A percentile compares a stretch with the other conserved stretches of the same genome.
These are phyloP conservation scores for Lagria hirta DNA, from an alignment of 2,888 invertebrate genomes.

Conservation along the genomic window DNA sequence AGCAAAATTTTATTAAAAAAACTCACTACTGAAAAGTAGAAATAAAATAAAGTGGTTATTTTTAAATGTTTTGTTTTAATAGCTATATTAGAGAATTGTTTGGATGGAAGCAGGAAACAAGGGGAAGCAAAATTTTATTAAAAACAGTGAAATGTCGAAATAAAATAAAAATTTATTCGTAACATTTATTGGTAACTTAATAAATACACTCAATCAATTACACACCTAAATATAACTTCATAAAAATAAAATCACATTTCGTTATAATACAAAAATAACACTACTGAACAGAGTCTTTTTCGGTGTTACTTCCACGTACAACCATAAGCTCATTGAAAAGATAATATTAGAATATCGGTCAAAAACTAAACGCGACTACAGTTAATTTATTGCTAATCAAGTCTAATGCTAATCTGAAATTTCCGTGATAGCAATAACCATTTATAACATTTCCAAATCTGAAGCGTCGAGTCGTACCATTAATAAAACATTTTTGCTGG, in stretches of 20 bases:
- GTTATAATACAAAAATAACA: constrained; percentile 25
- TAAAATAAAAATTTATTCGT: constrained; percentile 25
- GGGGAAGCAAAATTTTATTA: constrained; percentile 67
- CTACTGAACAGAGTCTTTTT: constrained; percentile 19
- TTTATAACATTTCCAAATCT: constrained; percentile 27
- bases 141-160: constrained; percentile 31
- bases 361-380: constrained; percentile 28
- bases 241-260: constrained; percentile 34
- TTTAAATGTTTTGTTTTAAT: constrained; percentile 74
- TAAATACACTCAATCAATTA: constrained; percentile 35
- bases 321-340: constrained; percentile 5
- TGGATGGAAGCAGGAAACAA: constrained; percentile 56
- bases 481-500: constrained; percentile 5
- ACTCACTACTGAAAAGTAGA: no score
- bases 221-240: constrained; percentile 32
- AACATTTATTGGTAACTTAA: constrained; percentile 41
- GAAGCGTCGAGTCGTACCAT: constrained; percentile 29
- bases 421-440: constrained; percentile 33
- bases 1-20: constrained; percentile 62
- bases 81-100: constrained; percentile 65
- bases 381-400: constrained; percentile 30
- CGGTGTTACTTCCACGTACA: constrained; percentile 14
- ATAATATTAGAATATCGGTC: no score
- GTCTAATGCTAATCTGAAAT: constrained; percentile 34
- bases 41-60: no score